phyloP scores from a whole-genome alignment of 2,797 vertebrate species.

The Hirundo rustica region DNA sequence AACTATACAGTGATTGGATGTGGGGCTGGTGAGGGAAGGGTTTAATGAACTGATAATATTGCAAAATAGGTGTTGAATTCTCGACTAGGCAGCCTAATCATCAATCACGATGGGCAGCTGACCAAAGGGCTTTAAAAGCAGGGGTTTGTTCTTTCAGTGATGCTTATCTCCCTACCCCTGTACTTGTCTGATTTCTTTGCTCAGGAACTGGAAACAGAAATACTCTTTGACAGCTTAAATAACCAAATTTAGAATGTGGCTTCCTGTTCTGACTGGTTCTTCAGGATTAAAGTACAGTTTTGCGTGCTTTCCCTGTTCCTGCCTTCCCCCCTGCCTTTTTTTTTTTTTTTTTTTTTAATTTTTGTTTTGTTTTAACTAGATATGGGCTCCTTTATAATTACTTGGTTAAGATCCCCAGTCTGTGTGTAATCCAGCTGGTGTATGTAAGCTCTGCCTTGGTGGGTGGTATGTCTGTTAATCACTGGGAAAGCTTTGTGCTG shows the following conservation, averaged over 20 bases:
- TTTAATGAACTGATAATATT: conserved; percentile 60
- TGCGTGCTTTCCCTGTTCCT: conserved; percentile 48
- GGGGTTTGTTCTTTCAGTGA: conserved; percentile 43
- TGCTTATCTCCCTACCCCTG: conserved; percentile 25
- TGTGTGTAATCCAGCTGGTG: not conserved
- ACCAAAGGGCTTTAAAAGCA: conserved; percentile 33
- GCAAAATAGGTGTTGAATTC: conserved; percentile 61
- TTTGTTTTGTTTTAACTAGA: not conserved
- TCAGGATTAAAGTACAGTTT: conserved; percentile 48
- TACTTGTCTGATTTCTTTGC: conserved; percentile 38
- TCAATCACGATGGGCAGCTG: conserved; percentile 46
- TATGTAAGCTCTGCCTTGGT: not conserved
- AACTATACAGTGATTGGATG: not conserved
- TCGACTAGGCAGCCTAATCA: conserved; percentile 19
- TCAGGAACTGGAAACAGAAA: conserved; percentile 57
- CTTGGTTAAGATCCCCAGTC: not conserved
- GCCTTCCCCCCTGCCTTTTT: not conserved
- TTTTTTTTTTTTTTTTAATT: not conserved
- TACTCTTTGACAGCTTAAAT: conserved; percentile 63
- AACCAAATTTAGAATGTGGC: conserved; percentile 56
- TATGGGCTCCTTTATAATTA: conserved; percentile 3
- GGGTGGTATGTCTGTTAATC: conserved; percentile 24
- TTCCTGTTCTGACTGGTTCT: conserved; percentile 69
- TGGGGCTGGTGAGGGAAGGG: not conserved
- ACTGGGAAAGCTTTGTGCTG: not conserved